Base-by-base conservation (phyloP, 1,140 invertebrate species). In the Dreissena polymorpha region DNA sequence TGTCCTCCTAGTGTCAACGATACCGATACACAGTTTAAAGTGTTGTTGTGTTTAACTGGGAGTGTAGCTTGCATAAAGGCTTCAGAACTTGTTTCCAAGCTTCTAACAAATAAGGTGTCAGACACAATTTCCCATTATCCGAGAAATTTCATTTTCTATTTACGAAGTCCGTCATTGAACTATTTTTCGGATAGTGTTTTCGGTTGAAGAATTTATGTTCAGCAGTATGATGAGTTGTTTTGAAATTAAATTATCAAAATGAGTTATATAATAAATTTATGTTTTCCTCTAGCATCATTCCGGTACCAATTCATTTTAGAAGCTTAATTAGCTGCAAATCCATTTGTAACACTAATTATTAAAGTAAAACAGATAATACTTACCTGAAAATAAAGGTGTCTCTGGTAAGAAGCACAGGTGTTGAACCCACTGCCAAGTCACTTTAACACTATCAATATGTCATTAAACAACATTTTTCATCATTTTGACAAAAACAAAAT, bases 21-120 rank as follows among this genome's bases (percentile, higher is more conserved):
- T 39, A 39, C 39, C 63, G 6, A 23, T 23, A 50, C 13, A 67
- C 49, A 78, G 18, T 23, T 70, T 25, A 86, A 86, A 27, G 78
- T 98, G 82, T 91, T 99, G 51, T 92, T 98, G 73, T 96, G 96
- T 51, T 96, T 96, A 85, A 98, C 97, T 0, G 98, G 97, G 27
- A 98, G 97, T 93, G 97, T 99, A 10, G 98, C 98, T 27, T 95
- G 97, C 12, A 96, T 98, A 25, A 98, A 98, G 93, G 89, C 97
- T 57, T 95, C 95, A 2, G 90, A 95, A 87, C 90, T 98, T 50
- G 93, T 96, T 55, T 89, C 94, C 27, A 93, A 94, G 84, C 90
- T 96, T 23, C 90, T 90, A 91, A 86, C 87, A 60, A 68, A 83
- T 53, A 71, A 86, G 16, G 76, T 78, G 27, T 10, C 29, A 0